Percentiles rank a stretch among this genome's conserved stretches.
Conservation (phyloP, 2,888 invertebrate species). For the Ptychoptera albimana region DNA sequence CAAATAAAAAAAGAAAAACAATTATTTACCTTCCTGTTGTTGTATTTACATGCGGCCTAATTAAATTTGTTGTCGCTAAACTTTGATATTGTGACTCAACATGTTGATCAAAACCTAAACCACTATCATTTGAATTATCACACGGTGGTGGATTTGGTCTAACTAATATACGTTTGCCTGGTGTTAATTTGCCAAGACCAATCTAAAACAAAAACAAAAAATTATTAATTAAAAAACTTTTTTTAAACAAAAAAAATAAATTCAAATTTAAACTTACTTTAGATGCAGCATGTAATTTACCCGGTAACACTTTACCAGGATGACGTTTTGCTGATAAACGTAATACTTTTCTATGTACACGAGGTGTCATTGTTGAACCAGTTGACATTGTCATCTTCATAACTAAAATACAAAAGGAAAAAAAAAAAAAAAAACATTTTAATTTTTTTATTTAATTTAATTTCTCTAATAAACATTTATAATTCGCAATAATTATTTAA, state of each 20-base stretch:
- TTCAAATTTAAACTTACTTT: slow-evolving; percentile 24
- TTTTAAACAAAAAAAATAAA: neutral
- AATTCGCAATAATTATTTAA: no score
- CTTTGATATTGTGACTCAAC: slow-evolving; percentile 33
- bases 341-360: slow-evolving; percentile 50
- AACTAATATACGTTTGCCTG: slow-evolving; percentile 27
- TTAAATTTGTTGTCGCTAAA: no score
- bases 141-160: slow-evolving; percentile 41
- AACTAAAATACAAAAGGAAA: slow-evolving; percentile 26
- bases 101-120: slow-evolving; percentile 67
- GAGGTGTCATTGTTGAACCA: slow-evolving; percentile 45
- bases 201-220: slow-evolving; percentile 17
- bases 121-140: slow-evolving; percentile 82
- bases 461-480: no score
- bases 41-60: no score
- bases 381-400: slow-evolving; percentile 64
- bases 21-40: no score
- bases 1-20: no score
- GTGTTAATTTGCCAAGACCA: slow-evolving; percentile 26
- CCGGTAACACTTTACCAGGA: slow-evolving; percentile 30
- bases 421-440: no score
- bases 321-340: slow-evolving; percentile 47
- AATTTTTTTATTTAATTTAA: no score
- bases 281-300: slow-evolving; percentile 32
- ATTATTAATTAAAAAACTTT: no score